These are phyloP conservation scores for Protodeltote pygarga DNA, from an alignment of 2,888 invertebrate species.

Conservation along the genomic window DNA sequence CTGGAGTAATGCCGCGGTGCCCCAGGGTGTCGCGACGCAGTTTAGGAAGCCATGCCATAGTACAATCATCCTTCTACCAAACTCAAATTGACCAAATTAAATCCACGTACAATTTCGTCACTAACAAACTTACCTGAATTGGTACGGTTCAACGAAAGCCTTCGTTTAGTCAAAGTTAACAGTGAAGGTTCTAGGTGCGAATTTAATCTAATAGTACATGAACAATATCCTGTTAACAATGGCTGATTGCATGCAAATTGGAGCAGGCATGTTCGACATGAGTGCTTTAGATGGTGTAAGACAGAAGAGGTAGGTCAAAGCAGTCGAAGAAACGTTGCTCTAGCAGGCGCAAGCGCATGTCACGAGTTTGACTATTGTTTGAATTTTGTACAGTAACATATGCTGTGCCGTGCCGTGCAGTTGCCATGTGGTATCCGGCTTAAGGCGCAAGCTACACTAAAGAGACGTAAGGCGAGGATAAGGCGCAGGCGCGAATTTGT, in stretches of 20 bases:
- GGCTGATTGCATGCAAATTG: constrained; percentile 53
- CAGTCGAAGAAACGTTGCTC: neutral
- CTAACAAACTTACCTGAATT: constrained; percentile 13
- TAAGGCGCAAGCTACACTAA: too few relatives aligned
- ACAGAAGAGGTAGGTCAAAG: neutral
- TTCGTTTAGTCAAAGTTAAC: neutral
- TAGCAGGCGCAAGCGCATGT: neutral
- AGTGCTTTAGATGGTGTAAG: constrained; percentile 40
- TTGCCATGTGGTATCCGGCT: too few relatives aligned
- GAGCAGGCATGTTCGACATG: constrained; percentile 52
- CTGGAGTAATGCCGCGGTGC: too few relatives aligned
- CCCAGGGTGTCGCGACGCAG: too few relatives aligned
- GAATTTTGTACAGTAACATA: too few relatives aligned
- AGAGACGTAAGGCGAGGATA: too few relatives aligned
- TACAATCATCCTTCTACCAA: too few relatives aligned
- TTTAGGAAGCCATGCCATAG: too few relatives aligned
- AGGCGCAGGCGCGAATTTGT: too few relatives aligned
- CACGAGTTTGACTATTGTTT: too few relatives aligned
- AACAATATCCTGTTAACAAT: constrained; percentile 52
- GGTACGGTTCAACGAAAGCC: constrained; percentile 19
- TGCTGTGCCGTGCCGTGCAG: too few relatives aligned
- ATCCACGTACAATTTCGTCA: neutral
- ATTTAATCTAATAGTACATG: constrained; percentile 48
- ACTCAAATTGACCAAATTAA: neutral
- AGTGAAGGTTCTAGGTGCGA: neutral